phyloP scores from a whole-genome alignment of 2,113 vertebrate genomes.

The Atractosteus spatula region DNA sequence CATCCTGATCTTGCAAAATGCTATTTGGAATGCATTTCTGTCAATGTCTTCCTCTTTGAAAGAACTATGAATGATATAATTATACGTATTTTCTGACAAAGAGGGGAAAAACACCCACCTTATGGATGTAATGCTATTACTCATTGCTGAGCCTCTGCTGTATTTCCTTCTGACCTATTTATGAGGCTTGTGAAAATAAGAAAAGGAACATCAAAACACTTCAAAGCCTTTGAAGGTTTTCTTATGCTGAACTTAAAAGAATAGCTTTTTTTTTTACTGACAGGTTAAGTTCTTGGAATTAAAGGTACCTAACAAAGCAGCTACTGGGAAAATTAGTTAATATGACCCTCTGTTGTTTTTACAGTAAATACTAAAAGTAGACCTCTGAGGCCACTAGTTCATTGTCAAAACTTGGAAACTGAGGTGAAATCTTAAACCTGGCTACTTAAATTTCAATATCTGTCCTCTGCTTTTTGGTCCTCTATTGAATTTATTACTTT shows the following conservation, averaged over 20 bases:
- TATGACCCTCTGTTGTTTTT: too few relatives aligned
- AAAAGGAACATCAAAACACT: slow-evolving; percentile 70
- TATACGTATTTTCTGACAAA: not conserved
- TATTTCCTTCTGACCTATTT: slow-evolving; percentile 66
- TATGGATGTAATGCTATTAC: slow-evolving; percentile 37
- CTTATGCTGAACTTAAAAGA: slow-evolving; percentile 55
- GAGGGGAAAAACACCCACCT: slow-evolving; percentile 27
- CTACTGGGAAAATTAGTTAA: too few relatives aligned
- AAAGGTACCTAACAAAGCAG: too few relatives aligned
- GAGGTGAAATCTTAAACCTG: too few relatives aligned
- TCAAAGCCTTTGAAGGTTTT: slow-evolving; percentile 69
- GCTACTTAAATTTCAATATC: too few relatives aligned
- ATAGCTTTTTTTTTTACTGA: too few relatives aligned
- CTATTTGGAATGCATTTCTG: not conserved
- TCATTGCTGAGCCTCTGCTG: slow-evolving; percentile 22
- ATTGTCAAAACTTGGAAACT: too few relatives aligned
- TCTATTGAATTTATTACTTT: too few relatives aligned
- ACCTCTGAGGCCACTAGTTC: too few relatives aligned
- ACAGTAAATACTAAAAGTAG: too few relatives aligned
- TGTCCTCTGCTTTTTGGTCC: too few relatives aligned
- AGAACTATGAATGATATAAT: slow-evolving; percentile 5
- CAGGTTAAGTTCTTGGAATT: too few relatives aligned
- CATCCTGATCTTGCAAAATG: not conserved
- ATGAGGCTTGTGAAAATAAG: slow-evolving; percentile 68
- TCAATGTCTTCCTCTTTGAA: slow-evolving; percentile 1